phyloP scores from a whole-genome alignment of 2,888 invertebrate genomes.

The Hirtodrosophila duncani region DNA sequence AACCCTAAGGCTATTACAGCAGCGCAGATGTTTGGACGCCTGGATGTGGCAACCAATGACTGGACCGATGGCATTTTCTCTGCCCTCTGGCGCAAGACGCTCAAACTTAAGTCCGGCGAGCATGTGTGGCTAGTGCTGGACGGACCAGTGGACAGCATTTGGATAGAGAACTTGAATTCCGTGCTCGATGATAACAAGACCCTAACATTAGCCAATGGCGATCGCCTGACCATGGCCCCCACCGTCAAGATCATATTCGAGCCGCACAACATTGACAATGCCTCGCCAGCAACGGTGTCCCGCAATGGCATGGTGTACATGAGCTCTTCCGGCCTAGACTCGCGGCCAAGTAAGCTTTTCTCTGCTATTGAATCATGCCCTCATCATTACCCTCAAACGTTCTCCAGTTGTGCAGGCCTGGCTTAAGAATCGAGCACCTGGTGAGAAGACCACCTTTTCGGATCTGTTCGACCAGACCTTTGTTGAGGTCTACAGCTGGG shows the following conservation, averaged over 20 bases:
- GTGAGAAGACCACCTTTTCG: slow-evolving; percentile 84
- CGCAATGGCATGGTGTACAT: slow-evolving; percentile 97
- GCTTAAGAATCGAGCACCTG: slow-evolving; percentile 84
- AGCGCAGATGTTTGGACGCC: slow-evolving; percentile 97
- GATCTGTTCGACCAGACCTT: slow-evolving; percentile 88
- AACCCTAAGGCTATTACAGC: slow-evolving; percentile 98
- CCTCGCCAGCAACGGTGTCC: slow-evolving; percentile 97
- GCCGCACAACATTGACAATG: slow-evolving; percentile 98
- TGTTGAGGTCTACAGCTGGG: slow-evolving; percentile 86
- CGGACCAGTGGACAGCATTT: slow-evolving; percentile 97
- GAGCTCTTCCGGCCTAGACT: slow-evolving; percentile 96
- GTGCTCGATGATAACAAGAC: slow-evolving; percentile 98
- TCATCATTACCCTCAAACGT: fast-evolving
- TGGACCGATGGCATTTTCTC: slow-evolving; percentile 99
- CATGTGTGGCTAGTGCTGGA: slow-evolving; percentile 96
- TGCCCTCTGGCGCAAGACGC: slow-evolving; percentile 95
- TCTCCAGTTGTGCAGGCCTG: slow-evolving; percentile 86
- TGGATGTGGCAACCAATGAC: slow-evolving; percentile 98
- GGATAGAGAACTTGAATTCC: slow-evolving; percentile 98
- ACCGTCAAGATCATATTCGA: slow-evolving; percentile 97
- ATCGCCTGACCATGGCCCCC: slow-evolving; percentile 95
- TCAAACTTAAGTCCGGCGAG: slow-evolving; percentile 92
- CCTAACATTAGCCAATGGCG: slow-evolving; percentile 95
- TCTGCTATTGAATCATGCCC: neutral
- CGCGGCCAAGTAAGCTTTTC: slow-evolving; percentile 85